Percentiles rank a stretch among this genome's conserved stretches.
Evolutionary conservation across 2,888 invertebrate genomes (phyloP).

Genomic region (Nomada goodeniana): DNA sequence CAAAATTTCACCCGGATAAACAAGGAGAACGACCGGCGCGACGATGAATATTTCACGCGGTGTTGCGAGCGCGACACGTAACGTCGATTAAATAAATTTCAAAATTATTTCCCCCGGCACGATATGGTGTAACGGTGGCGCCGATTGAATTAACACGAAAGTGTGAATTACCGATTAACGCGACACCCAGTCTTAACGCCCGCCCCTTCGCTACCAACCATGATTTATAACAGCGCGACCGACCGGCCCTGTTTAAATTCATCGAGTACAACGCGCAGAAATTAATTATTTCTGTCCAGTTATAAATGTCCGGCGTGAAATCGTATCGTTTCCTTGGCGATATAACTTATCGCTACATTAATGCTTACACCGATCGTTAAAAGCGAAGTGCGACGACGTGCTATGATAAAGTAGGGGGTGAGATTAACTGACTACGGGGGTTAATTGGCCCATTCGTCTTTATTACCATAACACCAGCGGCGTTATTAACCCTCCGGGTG

Average conservation of each 20-base stretch:
- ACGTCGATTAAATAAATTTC: slow-evolving; percentile 51
- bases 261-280: slow-evolving; percentile 27
- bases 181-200: slow-evolving; percentile 21
- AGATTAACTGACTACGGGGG: slow-evolving; percentile 39
- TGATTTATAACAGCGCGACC: slow-evolving; percentile 42
- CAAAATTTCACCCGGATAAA: slow-evolving; percentile 19
- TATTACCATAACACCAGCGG: slow-evolving; percentile 57
- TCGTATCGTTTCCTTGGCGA: slow-evolving; percentile 57
- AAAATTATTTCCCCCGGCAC: slow-evolving; percentile 15
- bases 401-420: slow-evolving; percentile 20
- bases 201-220: background rate
- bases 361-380: slow-evolving; percentile 58
- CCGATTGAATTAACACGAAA: slow-evolving; percentile 47
- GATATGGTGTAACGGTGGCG: background rate
- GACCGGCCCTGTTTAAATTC: slow-evolving; percentile 46
- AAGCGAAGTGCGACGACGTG: slow-evolving; percentile 33
- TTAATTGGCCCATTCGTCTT: slow-evolving; percentile 64
- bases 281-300: slow-evolving; percentile 57
- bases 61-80: background rate
- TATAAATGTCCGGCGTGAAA: slow-evolving; percentile 55
- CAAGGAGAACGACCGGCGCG: background rate
- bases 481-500: slow-evolving; percentile 46
- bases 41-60: slow-evolving; percentile 27
- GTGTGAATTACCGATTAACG: slow-evolving; percentile 58
- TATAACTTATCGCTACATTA: slow-evolving; percentile 60